phyloP scores from a whole-genome alignment of 2,888 invertebrate genomes.

The Drosophila austrosaltans region DNA sequence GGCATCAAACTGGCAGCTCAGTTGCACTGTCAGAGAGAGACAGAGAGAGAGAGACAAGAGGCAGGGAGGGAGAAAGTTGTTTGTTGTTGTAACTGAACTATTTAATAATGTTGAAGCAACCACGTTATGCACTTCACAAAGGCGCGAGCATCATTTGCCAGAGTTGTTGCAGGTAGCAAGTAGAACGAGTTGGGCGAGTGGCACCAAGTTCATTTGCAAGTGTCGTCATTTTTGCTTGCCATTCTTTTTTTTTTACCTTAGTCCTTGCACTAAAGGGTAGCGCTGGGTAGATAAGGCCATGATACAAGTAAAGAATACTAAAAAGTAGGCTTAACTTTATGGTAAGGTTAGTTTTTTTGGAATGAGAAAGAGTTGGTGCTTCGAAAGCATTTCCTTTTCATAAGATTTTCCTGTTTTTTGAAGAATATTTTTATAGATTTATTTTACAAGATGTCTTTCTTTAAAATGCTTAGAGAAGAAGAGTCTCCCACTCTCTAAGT shows the following conservation, averaged over 20 bases:
- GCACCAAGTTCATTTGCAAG: conserved; percentile 69
- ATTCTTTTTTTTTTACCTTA: neutral
- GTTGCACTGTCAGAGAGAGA: conserved; percentile 31
- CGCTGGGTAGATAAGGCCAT: neutral
- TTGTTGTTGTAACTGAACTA: conserved; percentile 68
- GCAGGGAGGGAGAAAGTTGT: conserved; percentile 38
- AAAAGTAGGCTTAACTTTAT: neutral
- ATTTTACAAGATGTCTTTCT: no score
- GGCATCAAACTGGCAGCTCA: conserved; percentile 38
- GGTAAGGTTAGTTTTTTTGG: no score
- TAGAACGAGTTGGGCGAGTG: conserved; percentile 13
- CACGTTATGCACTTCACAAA: conserved; percentile 55
- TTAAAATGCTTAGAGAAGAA: no score
- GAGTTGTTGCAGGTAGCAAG: conserved; percentile 16
- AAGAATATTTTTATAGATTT: no score
- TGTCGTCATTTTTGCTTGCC: conserved; percentile 34
- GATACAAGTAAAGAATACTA: no score
- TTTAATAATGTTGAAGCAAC: conserved; percentile 72
- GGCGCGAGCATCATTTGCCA: conserved; percentile 48
- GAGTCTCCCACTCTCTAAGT: no score
- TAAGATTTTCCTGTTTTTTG: no score
- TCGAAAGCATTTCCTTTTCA: no score
- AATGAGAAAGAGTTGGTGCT: no score
- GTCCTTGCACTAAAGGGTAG: neutral
- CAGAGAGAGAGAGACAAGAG: no score